These are phyloP conservation scores for Kryptolebias ocellatus DNA, from an alignment of 2,797 vertebrate species.

Conservation along the genomic window DNA sequence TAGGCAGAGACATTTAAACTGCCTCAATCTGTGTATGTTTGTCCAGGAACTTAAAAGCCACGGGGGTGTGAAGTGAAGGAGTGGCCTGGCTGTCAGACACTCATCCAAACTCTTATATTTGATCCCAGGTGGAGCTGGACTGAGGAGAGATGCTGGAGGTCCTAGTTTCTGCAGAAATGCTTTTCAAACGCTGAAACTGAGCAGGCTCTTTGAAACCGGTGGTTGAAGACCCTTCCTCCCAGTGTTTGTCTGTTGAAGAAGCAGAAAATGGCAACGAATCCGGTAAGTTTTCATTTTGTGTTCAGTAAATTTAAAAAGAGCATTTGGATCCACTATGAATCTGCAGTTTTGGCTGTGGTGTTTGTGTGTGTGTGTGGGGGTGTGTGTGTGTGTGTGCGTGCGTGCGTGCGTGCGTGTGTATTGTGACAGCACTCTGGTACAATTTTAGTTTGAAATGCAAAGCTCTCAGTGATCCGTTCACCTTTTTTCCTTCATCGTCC, in stretches of 20 bases:
- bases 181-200: too few relatives aligned
- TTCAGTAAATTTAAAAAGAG: background rate
- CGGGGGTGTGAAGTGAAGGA: constrained; percentile 19
- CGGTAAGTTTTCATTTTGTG: constrained; percentile 42
- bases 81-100: constrained; percentile 1
- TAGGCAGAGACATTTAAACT: constrained; percentile 14
- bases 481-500: background rate
- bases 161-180: too few relatives aligned
- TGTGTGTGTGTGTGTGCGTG: too few relatives aligned
- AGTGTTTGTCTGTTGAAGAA: background rate
- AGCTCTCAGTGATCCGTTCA: too few relatives aligned
- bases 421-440: too few relatives aligned
- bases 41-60: constrained; percentile 31
- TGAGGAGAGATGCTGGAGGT: constrained; percentile 6
- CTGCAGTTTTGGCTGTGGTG: too few relatives aligned
- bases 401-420: too few relatives aligned
- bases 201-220: background rate
- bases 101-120: constrained; percentile 5
- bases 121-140: background rate
- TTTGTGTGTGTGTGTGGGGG: too few relatives aligned
- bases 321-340: too few relatives aligned
- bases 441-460: too few relatives aligned
- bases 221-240: background rate
- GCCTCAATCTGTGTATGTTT: constrained; percentile 32
- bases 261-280: constrained; percentile 49